Conservation (phyloP, 1,140 invertebrate genomes). For the Sycophaga agraensis region DNA sequence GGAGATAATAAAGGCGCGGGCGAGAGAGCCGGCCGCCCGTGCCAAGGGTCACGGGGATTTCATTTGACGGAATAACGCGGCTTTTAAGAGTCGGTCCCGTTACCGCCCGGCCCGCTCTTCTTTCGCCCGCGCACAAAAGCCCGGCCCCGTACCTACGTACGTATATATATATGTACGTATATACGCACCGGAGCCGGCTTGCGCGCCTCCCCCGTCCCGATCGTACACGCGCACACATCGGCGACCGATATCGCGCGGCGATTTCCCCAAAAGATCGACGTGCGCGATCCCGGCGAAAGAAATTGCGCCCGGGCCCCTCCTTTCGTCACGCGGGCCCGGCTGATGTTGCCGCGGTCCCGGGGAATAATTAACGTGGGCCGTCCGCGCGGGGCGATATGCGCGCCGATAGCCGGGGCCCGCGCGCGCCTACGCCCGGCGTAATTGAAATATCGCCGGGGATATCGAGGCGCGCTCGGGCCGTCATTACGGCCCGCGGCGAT, state of each 20-base stretch:
- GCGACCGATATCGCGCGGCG: too few species aligned
- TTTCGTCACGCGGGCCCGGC: too few species aligned
- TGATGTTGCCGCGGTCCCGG: too few species aligned
- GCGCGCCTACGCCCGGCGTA: slow-evolving; percentile 10
- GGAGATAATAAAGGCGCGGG: slow-evolving; percentile 5
- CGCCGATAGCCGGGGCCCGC: too few species aligned
- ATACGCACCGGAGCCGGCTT: too few species aligned
- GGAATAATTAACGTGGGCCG: too few species aligned
- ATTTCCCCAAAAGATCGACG: too few species aligned
- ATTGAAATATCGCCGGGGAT: slow-evolving; percentile 33
- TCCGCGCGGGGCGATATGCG: too few species aligned
- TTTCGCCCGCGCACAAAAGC: slow-evolving; percentile 25
- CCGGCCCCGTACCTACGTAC: too few species aligned
- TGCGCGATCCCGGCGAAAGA: slow-evolving; percentile 3
- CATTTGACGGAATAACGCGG: slow-evolving; percentile 56
- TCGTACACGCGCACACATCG: neutral
- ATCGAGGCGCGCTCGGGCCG: slow-evolving; percentile 10
- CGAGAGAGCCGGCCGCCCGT: too few species aligned
- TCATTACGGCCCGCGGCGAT: neutral
- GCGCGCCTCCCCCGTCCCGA: slow-evolving; percentile 8
- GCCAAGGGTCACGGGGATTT: slow-evolving; percentile 41
- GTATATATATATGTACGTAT: too few species aligned
- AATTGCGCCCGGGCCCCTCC: neutral
- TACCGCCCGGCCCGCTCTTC: slow-evolving; percentile 36
- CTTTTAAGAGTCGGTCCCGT: slow-evolving; percentile 56